Evolutionary conservation across 2,888 invertebrate genomes (phyloP).

Genomic region (Nipponacmea schrenckii): DNA sequence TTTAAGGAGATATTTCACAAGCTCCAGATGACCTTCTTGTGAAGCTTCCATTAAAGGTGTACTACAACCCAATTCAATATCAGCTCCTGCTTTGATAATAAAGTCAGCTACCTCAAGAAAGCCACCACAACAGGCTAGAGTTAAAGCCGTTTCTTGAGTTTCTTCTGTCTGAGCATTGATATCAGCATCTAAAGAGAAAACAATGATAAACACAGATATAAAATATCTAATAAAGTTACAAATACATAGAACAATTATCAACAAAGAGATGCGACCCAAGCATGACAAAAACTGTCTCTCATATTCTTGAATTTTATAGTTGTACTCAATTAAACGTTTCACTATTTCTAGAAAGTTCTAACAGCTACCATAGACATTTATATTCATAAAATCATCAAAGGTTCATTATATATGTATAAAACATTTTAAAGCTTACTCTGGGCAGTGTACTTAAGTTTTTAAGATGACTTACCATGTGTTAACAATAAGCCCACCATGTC

Average conservation of each 20-base stretch:
- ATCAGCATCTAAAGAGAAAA: constrained; percentile 76
- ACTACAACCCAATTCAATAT: constrained; percentile 88
- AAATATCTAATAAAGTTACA: too few relatives aligned
- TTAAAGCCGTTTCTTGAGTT: constrained; percentile 95
- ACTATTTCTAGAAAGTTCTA: too few relatives aligned
- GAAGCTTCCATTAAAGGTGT: constrained; percentile 99
- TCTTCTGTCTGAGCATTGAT: constrained; percentile 99
- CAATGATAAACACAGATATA: too few relatives aligned
- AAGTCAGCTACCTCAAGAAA: constrained; percentile 95
- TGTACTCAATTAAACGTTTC: too few relatives aligned
- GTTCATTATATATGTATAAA: too few relatives aligned
- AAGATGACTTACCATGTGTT: constrained; percentile 76
- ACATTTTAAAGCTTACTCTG: too few relatives aligned
- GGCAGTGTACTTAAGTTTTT: too few relatives aligned
- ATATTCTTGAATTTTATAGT: too few relatives aligned
- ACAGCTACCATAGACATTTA: too few relatives aligned
- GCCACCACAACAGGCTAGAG: constrained; percentile 92
- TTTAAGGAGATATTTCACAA: constrained; percentile 74
- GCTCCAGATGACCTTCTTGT: constrained; percentile 95
- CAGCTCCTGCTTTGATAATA: constrained; percentile 93
- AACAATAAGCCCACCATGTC: constrained; percentile 96
- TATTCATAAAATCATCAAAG: too few relatives aligned
- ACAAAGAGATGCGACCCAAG: too few relatives aligned
- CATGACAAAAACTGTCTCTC: too few relatives aligned
- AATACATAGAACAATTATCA: neutral